Evolutionary conservation across 2,113 vertebrate species (phyloP), one percentile per base, ranked within the genome.

Genomic region (Silurus meridionalis): DNA sequence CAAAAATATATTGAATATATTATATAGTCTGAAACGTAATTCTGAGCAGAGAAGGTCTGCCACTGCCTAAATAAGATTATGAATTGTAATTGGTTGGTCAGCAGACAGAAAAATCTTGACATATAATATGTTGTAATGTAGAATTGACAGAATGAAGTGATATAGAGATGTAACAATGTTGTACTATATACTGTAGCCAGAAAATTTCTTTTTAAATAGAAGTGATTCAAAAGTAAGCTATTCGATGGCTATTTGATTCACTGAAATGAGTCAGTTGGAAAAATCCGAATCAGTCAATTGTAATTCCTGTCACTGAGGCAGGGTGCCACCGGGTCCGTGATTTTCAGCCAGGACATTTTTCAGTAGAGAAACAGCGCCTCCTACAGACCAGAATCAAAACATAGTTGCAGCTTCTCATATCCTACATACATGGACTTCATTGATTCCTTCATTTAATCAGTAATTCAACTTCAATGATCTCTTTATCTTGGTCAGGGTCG

Each of bases 231-330:
- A 78, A 25, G n/a, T 55, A 55, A 52, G 8, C 9, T 71, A 46
- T 1, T 5, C 13, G 37, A 8, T 21, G 48, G n/a, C 52, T 78
- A 21, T 1, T 50, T 3, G 25, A 60, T 21, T 80, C 77, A 37
- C 25, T 46, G 55, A 17, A 37, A 37, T 1, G 55, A 80, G 28
- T 80, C 55, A 8, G 4, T 60, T 60, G n/a, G 15, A 60, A 80
- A 37, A 25, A 60, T 80, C 55, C 55, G 55, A 80, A 46, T 46
- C 77, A 11, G 55, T 37, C 55, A 6, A 37, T 80, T 80, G 17
- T 58, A 80, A 80, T 80, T 60, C 77, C 77, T 19, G 37, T 80
- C 77, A 80, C 77, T 60, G 55, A 80, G 55, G 19, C 55, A 37
- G 53, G 55, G 53, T 60, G 77, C 77, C 55, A 80, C 55, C 6